Evolutionary conservation across 2,797 vertebrate species (phyloP), one percentile per base, ranked within the genome.

Genomic region (Chrosomus eos): DNA sequence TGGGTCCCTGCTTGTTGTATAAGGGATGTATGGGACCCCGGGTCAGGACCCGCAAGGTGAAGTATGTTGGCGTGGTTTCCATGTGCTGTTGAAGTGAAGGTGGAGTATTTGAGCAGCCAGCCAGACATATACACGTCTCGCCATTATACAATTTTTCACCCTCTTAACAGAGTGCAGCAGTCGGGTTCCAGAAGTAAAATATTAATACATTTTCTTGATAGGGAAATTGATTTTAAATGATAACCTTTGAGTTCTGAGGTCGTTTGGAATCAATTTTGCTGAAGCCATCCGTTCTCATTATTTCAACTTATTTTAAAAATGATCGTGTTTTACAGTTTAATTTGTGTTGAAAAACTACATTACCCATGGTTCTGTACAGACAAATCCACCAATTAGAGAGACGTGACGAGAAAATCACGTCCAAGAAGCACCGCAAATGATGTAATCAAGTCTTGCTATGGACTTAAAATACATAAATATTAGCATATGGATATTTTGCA

Each of bases 21-120:
- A 86, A 90, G 90, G 4, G 87, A 73, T 87, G 88, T 93, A 93
- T 94, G 93, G 89, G 90, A 91, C 88, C 87, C 87, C 43, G 55
- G 83, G 89, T 92, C 90, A 45, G 86, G 74, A 74, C 33, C 89
- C 85, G 45, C 9, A 93, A 94, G 94, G 86, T 87, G 53, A 82
- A 68, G 73, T 91, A 88, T 90, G 82, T 82, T 85, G 80, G 77
- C 88, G 66, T 89, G 87, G 83, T 93, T 93, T 93, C 90, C 90
- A 91, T 86, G 85, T 86, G 86, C 91, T 92, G 91, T 88, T 91
- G 91, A 94, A 75, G 79, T 70, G 62, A 87, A 85, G 64, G 51
- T 58, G 28, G 6, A 53, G 73, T 48, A 60, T 38, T 85, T 80
- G 53, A 74, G 75, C 82, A 81, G 64, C 14, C 7, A 19, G 23